Conservation (phyloP, 2,888 invertebrate genomes). For the Anorthoa munda region DNA sequence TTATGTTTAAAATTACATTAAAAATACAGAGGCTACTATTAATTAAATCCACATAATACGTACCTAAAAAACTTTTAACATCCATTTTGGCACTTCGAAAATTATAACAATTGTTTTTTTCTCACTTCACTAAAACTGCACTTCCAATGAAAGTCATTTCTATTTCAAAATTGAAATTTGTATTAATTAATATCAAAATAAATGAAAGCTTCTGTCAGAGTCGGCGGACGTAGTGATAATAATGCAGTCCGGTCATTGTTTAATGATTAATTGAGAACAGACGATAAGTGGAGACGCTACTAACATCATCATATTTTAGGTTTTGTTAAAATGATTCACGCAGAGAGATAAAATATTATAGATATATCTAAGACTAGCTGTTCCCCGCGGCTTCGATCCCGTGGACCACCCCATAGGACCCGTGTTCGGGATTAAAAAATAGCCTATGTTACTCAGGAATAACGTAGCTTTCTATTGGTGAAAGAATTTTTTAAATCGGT, state of each 20-base stretch:
- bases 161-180: slow-evolving; percentile 1
- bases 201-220: slow-evolving; percentile 47
- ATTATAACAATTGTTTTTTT: neutral
- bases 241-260: slow-evolving; percentile 55
- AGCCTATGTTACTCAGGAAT: too few relatives aligned
- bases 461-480: too few relatives aligned
- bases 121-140: slow-evolving; percentile 37
- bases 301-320: neutral
- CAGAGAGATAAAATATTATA: too few relatives aligned
- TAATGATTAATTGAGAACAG: slow-evolving; percentile 42
- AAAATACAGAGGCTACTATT: neutral
- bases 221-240: slow-evolving; percentile 43
- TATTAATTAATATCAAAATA: slow-evolving; percentile 20
- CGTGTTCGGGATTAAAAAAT: too few relatives aligned
- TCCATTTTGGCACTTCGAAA: slow-evolving; percentile 40
- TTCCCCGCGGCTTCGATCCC: too few relatives aligned
- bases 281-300: slow-evolving; percentile 39
- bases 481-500: too few relatives aligned
- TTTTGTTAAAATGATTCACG: neutral
- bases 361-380: too few relatives aligned
- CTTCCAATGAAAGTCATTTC: slow-evolving; percentile 12
- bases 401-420: too few relatives aligned
- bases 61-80: slow-evolving; percentile 39
- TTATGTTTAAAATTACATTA: neutral
- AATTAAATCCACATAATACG: slow-evolving; percentile 9